These are phyloP conservation scores for Manis javanica DNA, from an alignment of 2,797 vertebrate species.

Conservation along the genomic window DNA sequence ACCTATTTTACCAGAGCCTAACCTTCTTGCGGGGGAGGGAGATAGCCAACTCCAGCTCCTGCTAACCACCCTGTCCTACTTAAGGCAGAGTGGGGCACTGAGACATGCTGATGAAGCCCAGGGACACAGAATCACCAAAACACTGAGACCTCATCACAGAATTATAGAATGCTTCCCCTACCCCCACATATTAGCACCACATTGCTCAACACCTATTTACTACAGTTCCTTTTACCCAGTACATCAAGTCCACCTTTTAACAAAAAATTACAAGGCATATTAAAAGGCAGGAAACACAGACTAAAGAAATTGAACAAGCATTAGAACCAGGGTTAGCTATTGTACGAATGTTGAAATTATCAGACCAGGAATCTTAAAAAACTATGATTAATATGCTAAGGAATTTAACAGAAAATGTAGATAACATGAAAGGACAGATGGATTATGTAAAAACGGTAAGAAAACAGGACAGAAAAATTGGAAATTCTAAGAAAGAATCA, in stretches of 20 bases:
- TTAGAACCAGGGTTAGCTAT: neutral
- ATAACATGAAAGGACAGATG: neutral
- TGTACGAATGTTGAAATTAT: neutral
- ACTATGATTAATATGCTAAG: neutral
- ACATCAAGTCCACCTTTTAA: neutral
- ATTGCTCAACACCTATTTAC: neutral
- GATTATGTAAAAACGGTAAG: neutral
- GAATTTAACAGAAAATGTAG: neutral
- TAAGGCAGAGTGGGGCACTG: neutral
- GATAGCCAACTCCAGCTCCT: neutral
- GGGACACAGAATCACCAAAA: neutral
- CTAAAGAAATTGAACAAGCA: neutral
- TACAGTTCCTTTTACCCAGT: neutral
- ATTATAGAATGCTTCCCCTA: fast-evolving
- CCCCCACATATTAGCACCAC: neutral
- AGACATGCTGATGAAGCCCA: neutral
- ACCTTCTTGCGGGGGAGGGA: neutral
- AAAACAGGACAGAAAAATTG: neutral
- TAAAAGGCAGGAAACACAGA: neutral
- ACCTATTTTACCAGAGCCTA: neutral
- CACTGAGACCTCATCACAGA: neutral
- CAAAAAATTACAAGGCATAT: neutral
- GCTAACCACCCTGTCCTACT: neutral
- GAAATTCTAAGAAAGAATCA: neutral
- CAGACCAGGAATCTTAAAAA: neutral